phyloP scores from a whole-genome alignment of 2,797 vertebrate genomes.

The Botia kubotai region DNA sequence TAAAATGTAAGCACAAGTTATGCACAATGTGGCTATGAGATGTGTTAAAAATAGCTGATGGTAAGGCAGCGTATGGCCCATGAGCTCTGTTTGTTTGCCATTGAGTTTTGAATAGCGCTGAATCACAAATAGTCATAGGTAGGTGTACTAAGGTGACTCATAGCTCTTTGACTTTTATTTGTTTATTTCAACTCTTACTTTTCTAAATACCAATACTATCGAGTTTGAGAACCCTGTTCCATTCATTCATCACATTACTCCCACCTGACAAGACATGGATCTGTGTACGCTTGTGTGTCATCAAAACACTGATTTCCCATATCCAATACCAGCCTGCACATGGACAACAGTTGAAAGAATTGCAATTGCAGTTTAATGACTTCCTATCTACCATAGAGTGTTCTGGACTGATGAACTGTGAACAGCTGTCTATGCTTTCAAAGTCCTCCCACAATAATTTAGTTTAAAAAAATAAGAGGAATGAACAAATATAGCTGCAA shows the following conservation, averaged over 20 bases:
- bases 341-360: neutral
- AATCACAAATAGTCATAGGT: slow-evolving; percentile 54
- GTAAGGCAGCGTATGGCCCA: slow-evolving; percentile 23
- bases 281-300: neutral
- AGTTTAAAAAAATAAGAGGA: neutral
- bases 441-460: neutral
- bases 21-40: slow-evolving; percentile 22
- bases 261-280: neutral
- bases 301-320: neutral
- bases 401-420: neutral
- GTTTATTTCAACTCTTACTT: slow-evolving; percentile 45
- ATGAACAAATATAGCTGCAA: neutral
- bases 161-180: slow-evolving; percentile 24
- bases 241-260: slow-evolving; percentile 30
- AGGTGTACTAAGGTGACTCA: slow-evolving; percentile 64
- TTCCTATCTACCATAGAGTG: neutral
- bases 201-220: neutral
- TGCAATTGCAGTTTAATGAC: neutral
- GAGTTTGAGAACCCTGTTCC: slow-evolving; percentile 33
- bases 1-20: slow-evolving; percentile 18
- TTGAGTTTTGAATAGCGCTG: slow-evolving; percentile 52
- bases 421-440: neutral
- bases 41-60: slow-evolving; percentile 39
- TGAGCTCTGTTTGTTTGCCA: slow-evolving; percentile 54
- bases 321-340: neutral